Evolutionary conservation across 1,140 invertebrate species (phyloP), one percentile per base, ranked within the genome.

Genomic region (Pseudomyrmex flavicornis): DNA sequence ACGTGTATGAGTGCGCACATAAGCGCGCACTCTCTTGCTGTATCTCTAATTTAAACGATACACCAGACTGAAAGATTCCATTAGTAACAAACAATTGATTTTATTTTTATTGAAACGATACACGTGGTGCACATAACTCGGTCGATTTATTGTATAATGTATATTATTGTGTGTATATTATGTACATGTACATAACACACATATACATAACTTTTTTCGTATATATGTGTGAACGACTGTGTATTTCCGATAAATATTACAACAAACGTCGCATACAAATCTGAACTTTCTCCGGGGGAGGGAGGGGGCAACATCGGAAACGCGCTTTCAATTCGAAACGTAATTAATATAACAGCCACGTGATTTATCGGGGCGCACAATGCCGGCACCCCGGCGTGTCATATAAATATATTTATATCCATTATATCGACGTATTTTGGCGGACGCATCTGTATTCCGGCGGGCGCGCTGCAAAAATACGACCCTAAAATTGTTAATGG

Each of bases 401-500:
- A 82, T 77, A 87, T 84, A 77, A 86, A 87, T 88, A 87, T 80
- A 80, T 80, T 80, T 80, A 80, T 80, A 80, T 72, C 76, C 76
- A 80, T 80, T 80, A 80, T 80, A 80, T 80, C 76, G 76, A 80
- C 85, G 86, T 86, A 88, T 88, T 83, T 88, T 74, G 83, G 86
- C 82, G 86, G 83, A 79, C 86, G 86, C 86, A 88, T 88, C 86
- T 88, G 83, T 88, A 88, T 88, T 88, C 76, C 86, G 68, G 54
- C 68, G 22, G 35, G 84, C 84, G 69, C n/a, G 65, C 59, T 62
- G 79, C 83, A 86, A 82, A 61, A 86, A 86, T 89, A 87, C 87
- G 79, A 85, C 68, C 73, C 82, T 75, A 87, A 88, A 91, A 90
- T 91, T 91, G 90, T 90, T 91, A 91, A 91, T 91, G 90, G 90